Conservation (phyloP, 2,113 vertebrate genomes). For the Rhadina sibilatrix region DNA sequence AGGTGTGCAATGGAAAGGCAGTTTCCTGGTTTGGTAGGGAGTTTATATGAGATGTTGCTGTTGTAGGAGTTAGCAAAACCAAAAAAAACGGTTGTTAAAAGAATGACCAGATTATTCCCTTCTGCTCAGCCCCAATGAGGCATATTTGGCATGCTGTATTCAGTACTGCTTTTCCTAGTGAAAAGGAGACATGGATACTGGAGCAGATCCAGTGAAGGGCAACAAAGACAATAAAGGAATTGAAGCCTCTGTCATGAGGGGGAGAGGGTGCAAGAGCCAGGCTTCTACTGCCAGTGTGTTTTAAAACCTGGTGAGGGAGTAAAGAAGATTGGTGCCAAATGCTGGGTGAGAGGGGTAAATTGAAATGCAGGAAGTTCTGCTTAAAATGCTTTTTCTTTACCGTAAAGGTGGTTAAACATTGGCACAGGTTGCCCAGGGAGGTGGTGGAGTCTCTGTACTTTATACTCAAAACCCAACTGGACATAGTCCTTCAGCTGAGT, state of each 20-base stretch:
- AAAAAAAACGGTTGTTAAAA: neutral
- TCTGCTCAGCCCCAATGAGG: neutral
- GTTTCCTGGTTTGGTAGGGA: neutral
- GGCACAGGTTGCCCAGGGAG: neutral
- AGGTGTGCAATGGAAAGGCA: neutral
- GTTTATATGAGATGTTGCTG: neutral
- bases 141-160: neutral
- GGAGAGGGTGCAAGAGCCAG: neutral
- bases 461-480: neutral
- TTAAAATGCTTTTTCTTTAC: neutral
- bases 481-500: accelerated
- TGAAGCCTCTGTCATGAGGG: accelerated
- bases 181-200: neutral
- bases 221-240: neutral
- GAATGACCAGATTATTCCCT: neutral
- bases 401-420: accelerated
- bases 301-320: neutral
- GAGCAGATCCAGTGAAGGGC: neutral
- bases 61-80: neutral
- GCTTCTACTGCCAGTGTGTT: neutral
- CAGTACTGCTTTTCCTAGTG: neutral
- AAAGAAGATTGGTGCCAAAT: neutral
- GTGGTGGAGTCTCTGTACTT: neutral
- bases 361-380: neutral
- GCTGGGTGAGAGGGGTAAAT: neutral